Evolutionary conservation across 2,888 invertebrate species (phyloP).

Genomic region (Andrena marginata): DNA sequence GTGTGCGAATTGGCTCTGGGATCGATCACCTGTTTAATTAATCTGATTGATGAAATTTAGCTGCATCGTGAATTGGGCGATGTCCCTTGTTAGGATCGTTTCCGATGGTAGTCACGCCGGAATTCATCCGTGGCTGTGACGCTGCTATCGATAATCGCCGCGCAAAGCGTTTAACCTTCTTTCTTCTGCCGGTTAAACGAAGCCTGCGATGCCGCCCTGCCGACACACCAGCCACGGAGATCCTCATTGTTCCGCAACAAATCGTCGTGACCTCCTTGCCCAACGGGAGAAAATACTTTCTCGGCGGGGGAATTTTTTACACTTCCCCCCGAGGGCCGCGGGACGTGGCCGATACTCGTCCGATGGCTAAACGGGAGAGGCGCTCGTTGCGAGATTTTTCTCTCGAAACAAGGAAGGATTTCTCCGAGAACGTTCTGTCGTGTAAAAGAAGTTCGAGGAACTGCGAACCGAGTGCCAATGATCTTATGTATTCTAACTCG

Average conservation of each 20-base stretch:
- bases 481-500: neutral
- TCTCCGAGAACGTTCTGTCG: too few relatives aligned
- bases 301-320: conserved; percentile 46
- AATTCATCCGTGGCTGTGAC: conserved; percentile 31
- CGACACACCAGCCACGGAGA: conserved; percentile 51
- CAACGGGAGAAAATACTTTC: conserved; percentile 57
- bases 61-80: too few relatives aligned
- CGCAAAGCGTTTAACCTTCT: conserved; percentile 56
- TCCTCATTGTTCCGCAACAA: conserved; percentile 68
- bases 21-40: too few relatives aligned
- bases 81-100: neutral
- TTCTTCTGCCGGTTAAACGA: conserved; percentile 59
- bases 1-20: too few relatives aligned
- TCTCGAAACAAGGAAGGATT: neutral
- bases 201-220: conserved; percentile 46
- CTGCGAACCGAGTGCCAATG: neutral
- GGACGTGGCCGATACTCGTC: conserved; percentile 44
- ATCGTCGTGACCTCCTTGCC: conserved; percentile 67
- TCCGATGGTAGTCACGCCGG: neutral
- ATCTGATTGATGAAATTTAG: too few relatives aligned
- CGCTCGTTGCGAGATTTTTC: neutral
- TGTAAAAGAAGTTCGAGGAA: neutral
- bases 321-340: conserved; percentile 36
- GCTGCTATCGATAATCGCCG: conserved; percentile 49
- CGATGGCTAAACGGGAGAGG: neutral